Evolutionary conservation across 2,797 vertebrate species (phyloP).

Genomic region (Oreonectes daqikongensis): DNA sequence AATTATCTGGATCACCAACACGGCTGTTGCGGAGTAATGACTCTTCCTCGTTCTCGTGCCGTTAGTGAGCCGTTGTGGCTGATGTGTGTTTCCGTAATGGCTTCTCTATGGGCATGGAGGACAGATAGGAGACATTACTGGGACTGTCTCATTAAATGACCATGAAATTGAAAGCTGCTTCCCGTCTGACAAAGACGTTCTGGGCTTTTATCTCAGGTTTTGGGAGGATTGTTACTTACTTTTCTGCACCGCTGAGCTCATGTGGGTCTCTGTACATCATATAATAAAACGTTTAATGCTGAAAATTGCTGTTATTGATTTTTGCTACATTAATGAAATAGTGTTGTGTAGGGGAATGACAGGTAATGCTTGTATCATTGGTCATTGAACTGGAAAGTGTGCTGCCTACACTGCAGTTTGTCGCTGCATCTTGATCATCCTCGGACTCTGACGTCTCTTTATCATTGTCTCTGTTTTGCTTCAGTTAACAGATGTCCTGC

Average conservation of each 20-base stretch:
- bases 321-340: constrained; percentile 2
- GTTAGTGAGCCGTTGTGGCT: constrained; percentile 56
- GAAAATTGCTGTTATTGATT: not conserved
- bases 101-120: constrained; percentile 57
- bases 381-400: constrained; percentile 44
- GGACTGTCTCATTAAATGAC: constrained; percentile 64
- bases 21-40: constrained; percentile 64
- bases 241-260: not conserved
- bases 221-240: not conserved
- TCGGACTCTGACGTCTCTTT: constrained; percentile 32
- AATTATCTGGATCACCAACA: constrained; percentile 72
- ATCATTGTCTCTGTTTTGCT: constrained; percentile 50
- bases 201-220: constrained; percentile 22
- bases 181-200: constrained; percentile 55
- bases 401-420: constrained; percentile 46
- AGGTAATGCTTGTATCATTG: constrained; percentile 4
- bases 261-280: not conserved
- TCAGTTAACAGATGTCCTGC: constrained; percentile 46
- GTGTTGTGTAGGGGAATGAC: constrained; percentile 10
- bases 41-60: constrained; percentile 53
- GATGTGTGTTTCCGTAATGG: constrained; percentile 62
- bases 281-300: not conserved
- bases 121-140: constrained; percentile 50
- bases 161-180: constrained; percentile 67
- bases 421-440: constrained; percentile 49